Percentiles rank a stretch among this genome's conserved stretches.
Conservation (phyloP, 2,797 vertebrate genomes). For the Sternotherus odoratus region DNA sequence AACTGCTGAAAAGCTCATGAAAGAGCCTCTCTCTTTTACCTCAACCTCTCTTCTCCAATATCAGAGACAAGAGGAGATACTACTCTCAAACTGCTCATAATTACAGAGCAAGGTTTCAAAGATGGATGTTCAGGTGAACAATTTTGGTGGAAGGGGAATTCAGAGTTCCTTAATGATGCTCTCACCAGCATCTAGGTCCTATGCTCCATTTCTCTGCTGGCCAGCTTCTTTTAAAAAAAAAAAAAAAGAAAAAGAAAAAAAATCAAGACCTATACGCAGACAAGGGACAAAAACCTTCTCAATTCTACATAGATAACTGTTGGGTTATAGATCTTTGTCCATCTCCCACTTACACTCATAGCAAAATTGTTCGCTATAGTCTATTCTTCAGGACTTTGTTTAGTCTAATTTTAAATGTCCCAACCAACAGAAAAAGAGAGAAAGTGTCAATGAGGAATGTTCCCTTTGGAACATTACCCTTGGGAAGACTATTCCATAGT, state of each 20-base stretch:
- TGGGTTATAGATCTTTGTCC: background rate
- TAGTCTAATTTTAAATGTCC: background rate
- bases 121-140: background rate
- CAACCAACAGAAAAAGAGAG: background rate
- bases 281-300: background rate
- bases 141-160: background rate
- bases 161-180: fast-evolving
- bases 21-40: background rate
- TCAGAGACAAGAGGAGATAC: background rate
- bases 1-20: background rate
- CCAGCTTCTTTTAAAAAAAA: background rate
- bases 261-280: background rate
- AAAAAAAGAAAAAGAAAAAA: background rate
- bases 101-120: background rate
- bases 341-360: background rate
- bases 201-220: background rate
- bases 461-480: background rate
- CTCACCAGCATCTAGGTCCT: background rate
- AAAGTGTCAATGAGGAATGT: too few relatives aligned
- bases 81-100: background rate
- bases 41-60: background rate
- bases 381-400: background rate
- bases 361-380: background rate
- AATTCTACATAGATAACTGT: background rate
- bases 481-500: background rate